Evolutionary conservation across 2,888 invertebrate species (phyloP), one percentile per base, ranked within the genome.

Genomic region (Amorpha juglandis): DNA sequence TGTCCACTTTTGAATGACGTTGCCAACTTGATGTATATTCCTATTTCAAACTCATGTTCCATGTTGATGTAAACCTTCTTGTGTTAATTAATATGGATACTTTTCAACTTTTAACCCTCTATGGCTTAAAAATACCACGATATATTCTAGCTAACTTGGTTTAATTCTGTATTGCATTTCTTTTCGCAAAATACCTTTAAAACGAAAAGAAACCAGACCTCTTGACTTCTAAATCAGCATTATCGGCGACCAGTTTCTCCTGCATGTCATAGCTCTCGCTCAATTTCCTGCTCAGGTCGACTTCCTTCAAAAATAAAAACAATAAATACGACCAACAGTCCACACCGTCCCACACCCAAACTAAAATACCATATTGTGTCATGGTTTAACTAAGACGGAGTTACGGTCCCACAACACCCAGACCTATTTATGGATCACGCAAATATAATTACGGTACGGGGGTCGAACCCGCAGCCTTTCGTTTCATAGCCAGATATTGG

Each of bases 191-290:
- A 47, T 14, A 47, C n/a, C n/a, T n/a, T 14, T n/a, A 0, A n/a
- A 47, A 47, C 12, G 3, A 14, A 47, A 16, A 50, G 16, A 45
- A 19, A 12, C 4, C 19, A n/a, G n/a, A 96, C 95, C 95, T 95
- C 81, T 95, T 95, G 64, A 95, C 95, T 88, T 96, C 96, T 74
- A 96, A 87, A 76, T 95, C 94, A 14, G 95, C 95, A 83, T 96
- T 96, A 83, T 96, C 96, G 7, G 94, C 93, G 0, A 94, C 95
- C 64, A 96, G 86, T 81, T 94, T 95, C 80, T 96, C 96, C 77
- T 96, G 95, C 95, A 95, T 95, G 72, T 94, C 94, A 82, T 95
- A 94, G 73, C 95, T 95, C 79, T 95, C 95, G 68, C 90, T 94
- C 68, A 96, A 87, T 77, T 95, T 94, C 74, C 95, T 93, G 11